Base-by-base conservation (phyloP, 2,888 invertebrate species). In the Lochmaea crataegi region DNA sequence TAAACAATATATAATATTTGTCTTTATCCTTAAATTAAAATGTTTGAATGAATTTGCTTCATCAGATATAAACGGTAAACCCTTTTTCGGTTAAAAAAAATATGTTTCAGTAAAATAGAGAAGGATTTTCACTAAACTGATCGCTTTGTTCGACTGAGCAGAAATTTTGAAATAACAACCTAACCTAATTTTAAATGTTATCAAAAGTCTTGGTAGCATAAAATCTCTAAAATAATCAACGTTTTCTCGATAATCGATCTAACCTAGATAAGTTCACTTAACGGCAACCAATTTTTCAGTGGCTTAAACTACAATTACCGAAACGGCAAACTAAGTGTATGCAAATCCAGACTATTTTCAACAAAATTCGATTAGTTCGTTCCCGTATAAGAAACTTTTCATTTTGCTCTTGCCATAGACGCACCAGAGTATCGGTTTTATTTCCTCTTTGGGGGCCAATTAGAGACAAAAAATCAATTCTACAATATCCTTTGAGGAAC, bases 301-400 rank as follows among this genome's bases (percentile, higher is more conserved):
- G 18, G 66, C 66, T 66, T 66, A 66, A 66, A 66, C 41, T 22
- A 56, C 66, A 66, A 66, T 66, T 66, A 66, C 66, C 32, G n/a
- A 18, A 16, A 53, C 42, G 66, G 38, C 16, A 66, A 16, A 56
- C 66, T 66, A 71, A 71, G 65, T 64, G 41, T 48, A 71, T 71
- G 65, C 65, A 71, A 60, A 58, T 65, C 51, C 71, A 53, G 18
- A 66, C 18, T 60, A 66, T 12, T 60, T 65, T 66, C 16, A 51
- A 18, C 42, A 38, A 66, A 60, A 71, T 71, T 71, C 71, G 66
- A 66, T 71, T 71, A 71, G 65, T 41, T 64, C 11, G 42, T 22
- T 41, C 65, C 14, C 48, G 10, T 66, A 71, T 71, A 71, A 58
- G 65, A 58, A 71, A 51, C 57, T 65, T 71, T 65, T 57, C 70